Base-by-base conservation (phyloP, 1,140 invertebrate genomes). In the Argopecten irradians region DNA sequence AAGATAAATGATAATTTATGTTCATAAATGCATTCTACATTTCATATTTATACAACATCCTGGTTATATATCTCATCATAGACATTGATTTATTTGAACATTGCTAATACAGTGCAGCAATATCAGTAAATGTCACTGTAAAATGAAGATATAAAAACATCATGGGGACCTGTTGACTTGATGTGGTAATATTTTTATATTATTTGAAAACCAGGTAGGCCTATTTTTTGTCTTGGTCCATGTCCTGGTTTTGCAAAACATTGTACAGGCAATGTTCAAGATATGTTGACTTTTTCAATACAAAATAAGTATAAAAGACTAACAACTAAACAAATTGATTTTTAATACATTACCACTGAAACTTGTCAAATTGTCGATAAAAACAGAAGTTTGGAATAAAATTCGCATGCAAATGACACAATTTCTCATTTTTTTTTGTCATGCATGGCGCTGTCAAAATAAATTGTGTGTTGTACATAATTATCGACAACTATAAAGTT, bases 401-500 rank as follows among this genome's bases (percentile, higher is more conserved):
- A 71, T 71, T 71, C 28, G 55, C 55, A 71, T 71, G 55, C 55
- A 71, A 71, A 71, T 71, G 55, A 71, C 55, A 71, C 55, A 7
- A 28, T 71, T 71, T 71, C 22, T n/a, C 22, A n/a, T 5, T 5
- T 5, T 71, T 71, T 71, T 55, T 71, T 5, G 22, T 5, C n/a
- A 71, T 28, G 55, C 55, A n/a, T 71, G 22, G 22, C 55, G 55
- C 55, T 71, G 55, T 71, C 55, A 71, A 71, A 71, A 71, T 71
- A 71, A 71, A 71, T 28, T 71, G 55, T 28, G n/a, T 71, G 55
- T 28, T 71, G 55, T 71, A 71, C 22, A 71, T 71, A 71, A 71
- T 16, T 71, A 71, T 71, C 55, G n/a, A 71, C 55, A 28, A 71
- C 55, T n/a, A 71, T 22, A 85, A 82, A 39, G 83, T 32, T 39